Evolutionary conservation across 2,888 invertebrate genomes (phyloP).

Genomic region (Drosophila setosimentum): DNA sequence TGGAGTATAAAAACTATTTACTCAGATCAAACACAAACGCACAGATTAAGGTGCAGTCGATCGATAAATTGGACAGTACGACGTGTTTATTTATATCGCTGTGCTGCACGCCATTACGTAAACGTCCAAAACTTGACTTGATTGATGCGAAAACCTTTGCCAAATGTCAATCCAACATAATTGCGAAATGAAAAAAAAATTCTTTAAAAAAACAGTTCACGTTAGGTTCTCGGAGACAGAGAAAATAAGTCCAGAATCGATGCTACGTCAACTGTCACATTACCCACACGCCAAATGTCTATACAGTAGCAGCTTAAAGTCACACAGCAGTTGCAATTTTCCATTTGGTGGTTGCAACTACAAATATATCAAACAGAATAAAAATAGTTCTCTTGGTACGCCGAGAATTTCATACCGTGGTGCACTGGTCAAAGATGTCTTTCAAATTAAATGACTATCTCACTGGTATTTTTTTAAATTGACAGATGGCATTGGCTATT

Average conservation of each 20-base stretch:
- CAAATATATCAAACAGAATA: slow-evolving; percentile 35
- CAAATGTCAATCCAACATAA: slow-evolving; percentile 82
- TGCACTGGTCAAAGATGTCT: background rate
- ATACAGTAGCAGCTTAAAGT: slow-evolving; percentile 65
- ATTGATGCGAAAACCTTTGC: slow-evolving; percentile 81
- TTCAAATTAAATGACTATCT: background rate
- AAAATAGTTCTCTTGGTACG: background rate
- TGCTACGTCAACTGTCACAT: slow-evolving; percentile 60
- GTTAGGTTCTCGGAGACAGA: background rate
- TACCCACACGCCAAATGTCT: slow-evolving; percentile 55
- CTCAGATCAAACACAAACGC: slow-evolving; percentile 35
- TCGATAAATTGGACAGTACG: slow-evolving; percentile 61
- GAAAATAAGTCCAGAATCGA: slow-evolving; percentile 52
- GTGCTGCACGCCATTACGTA: slow-evolving; percentile 60
- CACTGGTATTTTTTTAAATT: background rate
- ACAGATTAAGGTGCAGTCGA: slow-evolving; percentile 6
- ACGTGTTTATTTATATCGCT: slow-evolving; percentile 53
- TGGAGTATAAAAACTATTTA: slow-evolving; percentile 49
- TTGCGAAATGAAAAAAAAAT: slow-evolving; percentile 40
- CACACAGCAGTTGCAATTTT: slow-evolving; percentile 51
- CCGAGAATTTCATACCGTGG: background rate
- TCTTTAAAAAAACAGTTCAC: slow-evolving; percentile 15
- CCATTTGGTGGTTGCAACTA: slow-evolving; percentile 30
- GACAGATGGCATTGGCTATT: background rate
- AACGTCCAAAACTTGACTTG: slow-evolving; percentile 72